Conservation (phyloP, 2,797 vertebrate species). For the Clarias laeviceps region DNA sequence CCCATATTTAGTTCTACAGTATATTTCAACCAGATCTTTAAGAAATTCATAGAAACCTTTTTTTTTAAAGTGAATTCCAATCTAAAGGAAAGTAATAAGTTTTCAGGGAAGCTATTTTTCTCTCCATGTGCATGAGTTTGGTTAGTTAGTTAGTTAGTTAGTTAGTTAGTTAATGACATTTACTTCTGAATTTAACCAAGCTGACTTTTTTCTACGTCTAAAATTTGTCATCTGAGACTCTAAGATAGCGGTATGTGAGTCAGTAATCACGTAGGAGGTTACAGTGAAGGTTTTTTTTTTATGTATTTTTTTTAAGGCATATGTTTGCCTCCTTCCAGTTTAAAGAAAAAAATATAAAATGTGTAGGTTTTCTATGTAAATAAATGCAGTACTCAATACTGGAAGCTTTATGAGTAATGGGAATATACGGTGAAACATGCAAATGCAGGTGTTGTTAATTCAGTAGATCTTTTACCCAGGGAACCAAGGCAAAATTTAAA, state of each 20-base stretch:
- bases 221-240: not conserved
- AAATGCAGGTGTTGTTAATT: not conserved
- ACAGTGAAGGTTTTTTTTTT: not conserved
- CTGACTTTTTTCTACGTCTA: not conserved
- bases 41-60: not conserved
- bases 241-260: not conserved
- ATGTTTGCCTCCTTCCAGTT: not conserved
- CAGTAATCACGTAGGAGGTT: not conserved
- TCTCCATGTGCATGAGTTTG: not conserved
- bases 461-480: not conserved
- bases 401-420: not conserved
- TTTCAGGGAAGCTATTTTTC: not conserved
- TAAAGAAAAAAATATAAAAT: not conserved
- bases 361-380: not conserved
- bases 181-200: not conserved
- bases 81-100: not conserved
- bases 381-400: not conserved
- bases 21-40: not conserved
- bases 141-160: not conserved
- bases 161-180: not conserved
- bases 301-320: not conserved
- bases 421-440: not conserved
- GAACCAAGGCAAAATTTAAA: not conserved
- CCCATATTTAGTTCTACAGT: slow-evolving; percentile 43
- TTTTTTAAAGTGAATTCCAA: not conserved